Evolutionary conservation across 2,113 vertebrate genomes (phyloP).

Genomic region (Grammomys surdaster): DNA sequence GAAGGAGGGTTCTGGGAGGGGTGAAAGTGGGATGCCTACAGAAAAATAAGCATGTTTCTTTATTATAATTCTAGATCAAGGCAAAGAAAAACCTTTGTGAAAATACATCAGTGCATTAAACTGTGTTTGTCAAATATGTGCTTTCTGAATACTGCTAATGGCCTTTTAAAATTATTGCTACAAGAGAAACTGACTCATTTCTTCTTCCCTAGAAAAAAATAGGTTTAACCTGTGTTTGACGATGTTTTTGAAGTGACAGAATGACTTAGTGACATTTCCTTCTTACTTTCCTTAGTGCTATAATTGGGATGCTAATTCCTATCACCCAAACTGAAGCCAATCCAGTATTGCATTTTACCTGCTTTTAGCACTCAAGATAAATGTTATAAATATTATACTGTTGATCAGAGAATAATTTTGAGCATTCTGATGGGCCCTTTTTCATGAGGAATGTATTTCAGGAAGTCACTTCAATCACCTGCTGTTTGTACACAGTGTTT

Average conservation of each 20-base stretch:
- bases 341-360: neutral
- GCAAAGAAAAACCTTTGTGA: constrained; percentile 63
- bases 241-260: too few species aligned
- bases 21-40: neutral
- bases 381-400: neutral
- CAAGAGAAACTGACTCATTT: constrained; percentile 58
- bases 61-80: constrained; percentile 76
- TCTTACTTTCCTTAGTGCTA: too few species aligned
- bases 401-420: neutral
- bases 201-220: neutral
- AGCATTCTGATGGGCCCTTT: neutral
- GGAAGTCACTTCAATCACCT: neutral
- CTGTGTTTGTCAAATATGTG: constrained; percentile 65
- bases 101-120: constrained; percentile 67
- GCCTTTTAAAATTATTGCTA: constrained; percentile 73
- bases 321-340: neutral
- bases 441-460: neutral
- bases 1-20: neutral
- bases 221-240: neutral
- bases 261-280: too few species aligned
- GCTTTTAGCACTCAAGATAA: constrained; percentile 20
- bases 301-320: neutral
- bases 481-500: constrained; percentile 6
- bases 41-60: constrained; percentile 68
- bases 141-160: constrained; percentile 60